Percentiles rank a stretch among this genome's conserved stretches.
Conservation (phyloP, 1,140 invertebrate species). For the honey bee (Apis mellifera) region Amel_HAv3.1 CM009933.2:12106501-12107000, state of each 20-base stretch:
- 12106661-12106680: no score
- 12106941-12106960: background rate
- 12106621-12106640: background rate
- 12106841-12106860: slow-evolving; percentile 26
- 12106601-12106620: background rate
- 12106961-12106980: slow-evolving; percentile 8
- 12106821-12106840: background rate
- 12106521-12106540: no score
- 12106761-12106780: slow-evolving; percentile 39
- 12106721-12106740: background rate
- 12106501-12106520: no score
- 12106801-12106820: slow-evolving; percentile 25
- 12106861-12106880: slow-evolving; percentile 4
- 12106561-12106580: background rate
- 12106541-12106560: no score
- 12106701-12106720: background rate
- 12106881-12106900: background rate
- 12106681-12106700: background rate
- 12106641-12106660: background rate
- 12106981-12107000: background rate
- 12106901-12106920: no score
- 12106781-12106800: background rate
- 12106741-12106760: slow-evolving; percentile 17
- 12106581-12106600: no score
- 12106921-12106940: background rate